Base-by-base conservation (phyloP, 2,797 vertebrate species). In the Trachurus trachurus region DNA sequence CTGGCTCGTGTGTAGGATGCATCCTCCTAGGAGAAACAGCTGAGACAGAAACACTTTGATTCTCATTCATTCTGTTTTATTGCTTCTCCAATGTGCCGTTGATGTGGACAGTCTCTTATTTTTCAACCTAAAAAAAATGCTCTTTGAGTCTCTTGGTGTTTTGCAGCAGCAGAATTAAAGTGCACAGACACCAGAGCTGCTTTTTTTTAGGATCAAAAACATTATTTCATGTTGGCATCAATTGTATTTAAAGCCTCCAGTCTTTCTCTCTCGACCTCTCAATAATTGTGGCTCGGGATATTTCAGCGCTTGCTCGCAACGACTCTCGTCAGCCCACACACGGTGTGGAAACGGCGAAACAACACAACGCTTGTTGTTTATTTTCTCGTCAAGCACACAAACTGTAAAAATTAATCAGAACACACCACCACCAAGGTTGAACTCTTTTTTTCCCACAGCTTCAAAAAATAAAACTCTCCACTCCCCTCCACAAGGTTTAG, bases 311-410 rank as follows among this genome's bases (percentile, higher is more conserved):
- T 26, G 12, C 68, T 60, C 50, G 61, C 59, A 78, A 47, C 66
- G 84, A 40, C 59, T 84, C 70, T 29, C 26, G 56, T 60, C 64
- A 69, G 50, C 77, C 74, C 47, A 81, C 63, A 65, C 66, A 74
- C 64, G 21, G 52, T 45, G 57, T 45, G 13, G 56, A 12, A 45
- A 73, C 53, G 56, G 59, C 39, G 4, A 53, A 76, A 74, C 6
- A 61, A 64, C 63, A 56, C 45, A 6, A 29, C 10, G 56, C 60
- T 34, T 56, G 26, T 26, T 26, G 26, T 26, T 26, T 44, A 42
- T 62, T 50, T 42, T 17, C 49, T 29, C 0, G 2, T 34, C n/a
- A 37, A 21, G 10, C 37, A 71, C 12, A 54, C 29, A 26, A 3
- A 47, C 16, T 16, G 39, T 29, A 34, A 7, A 56, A 19, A 49